These are phyloP conservation scores for Heliconius hortense DNA, from an alignment of 2,888 invertebrate genomes.

Conservation along the genomic window DNA sequence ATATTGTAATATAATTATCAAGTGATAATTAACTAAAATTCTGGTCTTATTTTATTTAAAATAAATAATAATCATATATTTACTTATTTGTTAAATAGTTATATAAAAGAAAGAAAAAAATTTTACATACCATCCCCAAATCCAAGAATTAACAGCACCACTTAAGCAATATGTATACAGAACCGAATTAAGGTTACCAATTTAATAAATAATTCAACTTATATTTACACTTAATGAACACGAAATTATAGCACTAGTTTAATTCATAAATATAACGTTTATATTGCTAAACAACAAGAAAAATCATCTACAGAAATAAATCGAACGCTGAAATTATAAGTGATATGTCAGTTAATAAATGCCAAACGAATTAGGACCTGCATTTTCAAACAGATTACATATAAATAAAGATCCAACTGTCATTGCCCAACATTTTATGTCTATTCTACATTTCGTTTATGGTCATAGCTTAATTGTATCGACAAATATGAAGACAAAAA, in stretches of 20 bases:
- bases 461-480: too few relatives aligned
- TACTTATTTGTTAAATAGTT: neutral
- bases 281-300: conserved; percentile 1
- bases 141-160: conserved; percentile 6
- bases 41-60: too few relatives aligned
- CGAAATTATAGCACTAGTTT: conserved; percentile 16
- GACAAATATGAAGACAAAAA: too few relatives aligned
- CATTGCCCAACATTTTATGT: neutral
- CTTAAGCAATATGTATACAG: neutral
- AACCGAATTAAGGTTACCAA: neutral
- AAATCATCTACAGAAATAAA: conserved; percentile 9
- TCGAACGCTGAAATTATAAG: conserved; percentile 12
- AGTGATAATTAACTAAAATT: neutral
- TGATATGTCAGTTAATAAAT: conserved; percentile 17
- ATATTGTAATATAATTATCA: neutral
- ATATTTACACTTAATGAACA: neutral
- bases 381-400: conserved; percentile 3
- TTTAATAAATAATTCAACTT: neutral
- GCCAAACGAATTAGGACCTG: conserved; percentile 11
- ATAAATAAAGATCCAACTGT: neutral
- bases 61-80: neutral
- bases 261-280: conserved; percentile 18
- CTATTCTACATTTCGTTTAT: neutral
- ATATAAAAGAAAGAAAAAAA: neutral
- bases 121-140: conserved; percentile 13